Conservation (phyloP, 2,113 vertebrate species). For the Chloropsis cyanopogon region DNA sequence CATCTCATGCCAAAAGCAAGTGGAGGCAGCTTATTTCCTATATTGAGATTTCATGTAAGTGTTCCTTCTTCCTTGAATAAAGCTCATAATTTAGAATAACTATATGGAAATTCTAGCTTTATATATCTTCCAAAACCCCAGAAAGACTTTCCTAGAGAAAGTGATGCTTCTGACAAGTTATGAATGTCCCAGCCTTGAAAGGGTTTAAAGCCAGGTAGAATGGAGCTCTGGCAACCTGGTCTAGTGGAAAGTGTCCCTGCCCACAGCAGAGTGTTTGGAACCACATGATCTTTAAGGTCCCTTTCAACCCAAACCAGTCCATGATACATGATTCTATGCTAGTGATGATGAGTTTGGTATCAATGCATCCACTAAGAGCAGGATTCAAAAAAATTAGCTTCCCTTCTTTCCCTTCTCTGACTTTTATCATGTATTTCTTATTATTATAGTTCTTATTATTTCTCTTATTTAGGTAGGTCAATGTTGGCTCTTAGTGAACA, state of each 20-base stretch:
- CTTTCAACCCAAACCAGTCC: background rate
- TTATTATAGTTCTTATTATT: background rate
- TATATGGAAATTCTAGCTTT: background rate
- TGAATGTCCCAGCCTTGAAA: background rate
- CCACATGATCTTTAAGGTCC: background rate
- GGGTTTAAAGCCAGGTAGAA: background rate
- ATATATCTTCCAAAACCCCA: background rate
- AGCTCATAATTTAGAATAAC: background rate
- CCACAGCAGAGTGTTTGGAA: background rate
- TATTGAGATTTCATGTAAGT: background rate
- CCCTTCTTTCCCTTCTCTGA: background rate
- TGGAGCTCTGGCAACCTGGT: background rate
- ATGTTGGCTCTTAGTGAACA: background rate
- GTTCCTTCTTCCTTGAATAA: background rate
- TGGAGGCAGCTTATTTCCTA: background rate
- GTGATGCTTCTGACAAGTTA: background rate
- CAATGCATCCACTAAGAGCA: background rate
- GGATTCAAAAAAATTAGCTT: background rate
- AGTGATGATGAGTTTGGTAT: background rate
- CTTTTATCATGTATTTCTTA: background rate
- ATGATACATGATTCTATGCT: background rate
- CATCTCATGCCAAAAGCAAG: background rate
- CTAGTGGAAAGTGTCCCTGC: background rate
- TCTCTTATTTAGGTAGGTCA: background rate
- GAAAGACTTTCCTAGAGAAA: background rate